Evolutionary conservation across 2,797 vertebrate genomes (phyloP).

Genomic region (Acridotheres tristis): DNA sequence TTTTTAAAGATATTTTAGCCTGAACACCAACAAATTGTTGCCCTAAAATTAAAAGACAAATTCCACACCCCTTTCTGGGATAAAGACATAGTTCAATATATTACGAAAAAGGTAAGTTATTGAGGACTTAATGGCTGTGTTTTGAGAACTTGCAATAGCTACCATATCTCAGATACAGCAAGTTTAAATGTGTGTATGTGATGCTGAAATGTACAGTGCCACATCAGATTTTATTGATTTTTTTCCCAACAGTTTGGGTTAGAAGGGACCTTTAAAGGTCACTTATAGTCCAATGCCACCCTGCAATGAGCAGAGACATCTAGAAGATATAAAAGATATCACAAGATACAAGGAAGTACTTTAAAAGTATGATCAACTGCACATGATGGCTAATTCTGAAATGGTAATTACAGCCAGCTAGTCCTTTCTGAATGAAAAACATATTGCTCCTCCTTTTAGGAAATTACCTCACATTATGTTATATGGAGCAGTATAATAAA

Average conservation of each 20-base stretch:
- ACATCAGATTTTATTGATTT: neutral
- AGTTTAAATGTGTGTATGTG: neutral
- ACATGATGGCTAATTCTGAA: neutral
- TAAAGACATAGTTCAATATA: neutral
- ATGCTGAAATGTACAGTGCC: neutral
- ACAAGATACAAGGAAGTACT: neutral
- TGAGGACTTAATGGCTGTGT: neutral
- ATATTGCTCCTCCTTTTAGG: neutral
- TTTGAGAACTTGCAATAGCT: neutral
- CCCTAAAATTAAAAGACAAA: neutral
- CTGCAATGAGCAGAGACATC: neutral
- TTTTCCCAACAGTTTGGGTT: neutral
- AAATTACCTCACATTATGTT: neutral
- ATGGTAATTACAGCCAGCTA: neutral
- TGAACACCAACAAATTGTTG: neutral
- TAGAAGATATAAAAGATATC: neutral
- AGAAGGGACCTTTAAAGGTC: neutral
- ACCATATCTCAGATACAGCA: neutral
- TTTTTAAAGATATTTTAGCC: neutral
- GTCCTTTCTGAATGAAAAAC: neutral
- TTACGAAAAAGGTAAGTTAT: neutral
- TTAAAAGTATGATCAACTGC: neutral
- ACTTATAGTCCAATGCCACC: rapidly evolving
- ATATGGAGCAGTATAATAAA: neutral
- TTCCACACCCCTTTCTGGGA: neutral